Base-by-base conservation (phyloP, 2,797 vertebrate genomes). In the Tapirus indicus region DNA sequence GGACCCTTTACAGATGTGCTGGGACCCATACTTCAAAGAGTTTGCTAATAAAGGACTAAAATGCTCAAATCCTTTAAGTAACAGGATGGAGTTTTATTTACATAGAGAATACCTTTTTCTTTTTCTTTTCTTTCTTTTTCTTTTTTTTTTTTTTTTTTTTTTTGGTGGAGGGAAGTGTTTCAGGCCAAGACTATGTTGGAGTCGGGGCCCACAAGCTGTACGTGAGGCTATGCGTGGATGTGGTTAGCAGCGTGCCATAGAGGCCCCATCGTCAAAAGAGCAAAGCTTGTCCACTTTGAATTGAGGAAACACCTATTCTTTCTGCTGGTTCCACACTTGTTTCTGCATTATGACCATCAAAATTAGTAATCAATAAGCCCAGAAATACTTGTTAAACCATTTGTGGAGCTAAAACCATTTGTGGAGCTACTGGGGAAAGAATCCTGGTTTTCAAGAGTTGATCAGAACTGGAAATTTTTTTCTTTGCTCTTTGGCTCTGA, bases 31-130 rank as follows among this genome's bases (percentile, higher is more conserved):
- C 2, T 95, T 64, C 7, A 97, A 96, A 98, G 94, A 35, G 56
- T 87, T 91, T 95, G 60, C 75, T 95, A 96, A 95, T 93, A 75
- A 97, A 94, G 47, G 27, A 95, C 77, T 75, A 85, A 97, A 92
- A 80, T n/a, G 64, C 54, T 29, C 79, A 75, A 87, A 94, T 93
- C 68, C 84, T 94, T 88, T 95, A 95, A 95, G 52, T 88, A 95
- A 92, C 47, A 83, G 29, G 66, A 97, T 66, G 16, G 58, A 69
- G n/a, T 85, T 95, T 95, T 62, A 12, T 27, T 96, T 92, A 52
- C 21, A 60, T 20, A 60, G 4, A 97, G 41, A 86, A 96, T 91
- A 14, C 47, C 17, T 88, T 88, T 41, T 32, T 4, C 20, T 62
- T 56, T 29, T 62, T 47, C 29, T 60, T 29, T 41, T 44, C 69